Conservation (phyloP, 2,113 vertebrate species). For the Acanthisitta chloris region DNA sequence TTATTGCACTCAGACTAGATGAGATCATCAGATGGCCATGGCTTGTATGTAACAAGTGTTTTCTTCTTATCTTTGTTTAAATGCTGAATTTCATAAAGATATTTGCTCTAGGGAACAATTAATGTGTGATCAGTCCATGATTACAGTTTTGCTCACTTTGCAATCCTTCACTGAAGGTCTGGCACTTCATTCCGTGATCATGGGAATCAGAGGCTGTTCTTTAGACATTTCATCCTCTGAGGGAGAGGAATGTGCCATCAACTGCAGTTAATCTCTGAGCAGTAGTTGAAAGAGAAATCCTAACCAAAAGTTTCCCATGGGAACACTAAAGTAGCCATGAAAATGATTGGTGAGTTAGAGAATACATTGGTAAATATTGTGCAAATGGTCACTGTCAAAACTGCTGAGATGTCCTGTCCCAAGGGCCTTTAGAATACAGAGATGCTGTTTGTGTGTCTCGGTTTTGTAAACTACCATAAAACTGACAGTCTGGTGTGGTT, state of each 20-base stretch:
- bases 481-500: background rate
- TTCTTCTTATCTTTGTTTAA: slow-evolving; percentile 9
- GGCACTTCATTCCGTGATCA: background rate
- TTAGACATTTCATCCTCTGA: background rate
- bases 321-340: background rate
- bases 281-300: background rate
- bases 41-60: slow-evolving; percentile 86
- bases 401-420: background rate
- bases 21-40: slow-evolving; percentile 96
- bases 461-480: background rate
- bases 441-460: background rate
- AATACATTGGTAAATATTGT: background rate
- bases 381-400: background rate
- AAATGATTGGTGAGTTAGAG: background rate
- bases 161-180: background rate
- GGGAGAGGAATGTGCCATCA: background rate
- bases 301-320: background rate
- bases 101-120: background rate
- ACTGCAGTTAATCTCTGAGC: background rate
- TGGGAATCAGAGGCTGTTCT: background rate
- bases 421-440: background rate
- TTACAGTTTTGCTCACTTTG: background rate
- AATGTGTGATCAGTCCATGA: background rate
- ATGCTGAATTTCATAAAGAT: background rate
- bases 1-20: slow-evolving; percentile 95